phyloP scores from a whole-genome alignment of 2,797 vertebrate genomes.

The Myripristis jacobus region DNA sequence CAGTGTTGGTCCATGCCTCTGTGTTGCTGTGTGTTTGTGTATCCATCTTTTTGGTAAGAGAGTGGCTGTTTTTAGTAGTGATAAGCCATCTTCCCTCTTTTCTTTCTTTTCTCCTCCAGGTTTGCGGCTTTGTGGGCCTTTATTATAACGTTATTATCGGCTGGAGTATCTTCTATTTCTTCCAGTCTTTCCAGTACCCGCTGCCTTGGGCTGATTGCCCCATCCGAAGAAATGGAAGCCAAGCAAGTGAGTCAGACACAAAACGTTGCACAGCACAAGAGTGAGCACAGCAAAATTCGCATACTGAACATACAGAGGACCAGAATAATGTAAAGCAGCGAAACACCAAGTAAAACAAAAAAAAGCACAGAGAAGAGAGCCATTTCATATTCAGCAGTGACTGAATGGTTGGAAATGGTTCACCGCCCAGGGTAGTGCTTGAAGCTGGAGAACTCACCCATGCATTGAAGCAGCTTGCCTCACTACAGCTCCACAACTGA shows the following conservation, averaged over 20 bases:
- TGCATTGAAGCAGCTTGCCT: slow-evolving; percentile 48
- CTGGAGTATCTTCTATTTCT: slow-evolving; percentile 94
- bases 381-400: slow-evolving; percentile 23
- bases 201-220: slow-evolving; percentile 91
- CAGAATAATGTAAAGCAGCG: not conserved
- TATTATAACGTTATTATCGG: slow-evolving; percentile 93
- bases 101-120: slow-evolving; percentile 71
- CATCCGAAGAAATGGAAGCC: slow-evolving; percentile 86
- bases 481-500: slow-evolving; percentile 17
- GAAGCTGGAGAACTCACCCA: slow-evolving; percentile 41
- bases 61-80: slow-evolving; percentile 14
- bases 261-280: not conserved
- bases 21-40: slow-evolving; percentile 16
- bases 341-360: not conserved
- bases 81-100: not conserved
- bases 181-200: slow-evolving; percentile 91
- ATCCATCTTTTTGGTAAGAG: slow-evolving; percentile 2
- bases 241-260: slow-evolving; percentile 84
- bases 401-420: too few species aligned
- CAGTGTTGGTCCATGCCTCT: not conserved
- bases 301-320: not conserved
- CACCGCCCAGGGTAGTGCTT: slow-evolving; percentile 1
- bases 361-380: slow-evolving; percentile 9
- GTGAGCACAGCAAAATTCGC: not conserved
- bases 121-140: slow-evolving; percentile 90